Base-by-base conservation (phyloP, 2,797 vertebrate genomes). In the Lagocephalus sceleratus region DNA sequence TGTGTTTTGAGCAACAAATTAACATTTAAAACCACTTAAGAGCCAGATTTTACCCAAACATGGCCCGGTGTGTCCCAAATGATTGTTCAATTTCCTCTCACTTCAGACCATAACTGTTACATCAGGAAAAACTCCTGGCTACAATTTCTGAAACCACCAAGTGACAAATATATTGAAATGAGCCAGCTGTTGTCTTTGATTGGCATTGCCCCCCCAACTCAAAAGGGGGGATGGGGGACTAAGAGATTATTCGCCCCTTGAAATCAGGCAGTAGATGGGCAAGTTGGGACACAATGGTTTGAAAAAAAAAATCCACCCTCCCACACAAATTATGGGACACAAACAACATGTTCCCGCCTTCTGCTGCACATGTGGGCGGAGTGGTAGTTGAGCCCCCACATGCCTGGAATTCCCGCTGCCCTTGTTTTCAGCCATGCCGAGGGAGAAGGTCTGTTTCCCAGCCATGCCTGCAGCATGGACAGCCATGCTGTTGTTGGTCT, bases 401-500 rank as follows among this genome's bases (percentile, higher is more conserved):
- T 77, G 46, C 70, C 56, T 51, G 0, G 5, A 68, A 78, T 76
- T 80, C 48, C 26, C 47, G 22, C 6, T 49, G 20, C 51, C 47
- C 46, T 81, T 70, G 50, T 61, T 71, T 68, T 53, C 55, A 59
- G 45, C 35, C 44, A 60, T 53, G 26, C 1, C 2, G 1, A 29
- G 0, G 0, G 29, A 2, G 49, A 16, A 63, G 20, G 19, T 17
- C 20, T 43, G 20, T 43, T 32, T 55, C 7, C 15, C 22, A 42
- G 20, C 3, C 51, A 71, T 79, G 82, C 5, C 29, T 47, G 47
- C 7, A 0, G 7, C 32, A 41, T 68, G 76, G 78, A 76, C 23
- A 47, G 11, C 59, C 0, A 40, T 83, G 48, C 63, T 84, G 66
- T 51, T 81, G 48, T 79, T 66, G 54, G 11, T 78, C 19, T 71